Percentiles rank a stretch among this genome's conserved stretches.
These are phyloP conservation scores for Cisticola juncidis DNA, from an alignment of 2,113 vertebrate species.

Conservation along the genomic window DNA sequence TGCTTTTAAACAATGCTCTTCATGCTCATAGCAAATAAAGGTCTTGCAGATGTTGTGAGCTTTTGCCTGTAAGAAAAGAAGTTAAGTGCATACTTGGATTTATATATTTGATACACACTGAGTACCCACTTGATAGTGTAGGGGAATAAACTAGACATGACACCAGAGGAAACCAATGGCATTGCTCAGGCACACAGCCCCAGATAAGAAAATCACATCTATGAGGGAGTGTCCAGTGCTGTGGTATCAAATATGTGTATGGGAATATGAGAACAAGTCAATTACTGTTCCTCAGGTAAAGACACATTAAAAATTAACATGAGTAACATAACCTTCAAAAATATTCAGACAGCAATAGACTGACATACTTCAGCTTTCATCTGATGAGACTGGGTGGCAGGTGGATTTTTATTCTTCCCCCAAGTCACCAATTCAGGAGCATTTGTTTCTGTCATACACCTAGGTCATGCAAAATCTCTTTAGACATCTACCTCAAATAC, in stretches of 20 bases:
- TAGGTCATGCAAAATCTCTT: neutral
- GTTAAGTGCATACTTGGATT: neutral
- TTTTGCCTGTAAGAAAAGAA: neutral
- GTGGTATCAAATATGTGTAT: neutral
- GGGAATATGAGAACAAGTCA: neutral
- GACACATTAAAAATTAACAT: neutral
- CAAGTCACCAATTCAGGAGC: neutral
- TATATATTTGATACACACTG: neutral
- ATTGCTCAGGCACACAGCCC: neutral
- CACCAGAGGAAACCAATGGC: neutral
- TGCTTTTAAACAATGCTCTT: neutral
- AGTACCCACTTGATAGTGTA: neutral
- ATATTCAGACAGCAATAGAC: neutral
- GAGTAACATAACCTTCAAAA: neutral
- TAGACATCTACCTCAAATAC: neutral
- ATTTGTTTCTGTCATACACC: neutral
- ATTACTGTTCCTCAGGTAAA: neutral
- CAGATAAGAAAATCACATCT: neutral
- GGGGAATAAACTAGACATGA: neutral
- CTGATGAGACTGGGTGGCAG: neutral
- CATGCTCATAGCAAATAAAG: neutral
- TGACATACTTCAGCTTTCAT: neutral
- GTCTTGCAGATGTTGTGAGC: neutral
- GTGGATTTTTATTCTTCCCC: neutral
- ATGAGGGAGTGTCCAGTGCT: neutral